Percentiles rank a stretch among this genome's conserved stretches.
Evolutionary conservation across 2,113 vertebrate species (phyloP).

Genomic region (Elanus axillaris): DNA sequence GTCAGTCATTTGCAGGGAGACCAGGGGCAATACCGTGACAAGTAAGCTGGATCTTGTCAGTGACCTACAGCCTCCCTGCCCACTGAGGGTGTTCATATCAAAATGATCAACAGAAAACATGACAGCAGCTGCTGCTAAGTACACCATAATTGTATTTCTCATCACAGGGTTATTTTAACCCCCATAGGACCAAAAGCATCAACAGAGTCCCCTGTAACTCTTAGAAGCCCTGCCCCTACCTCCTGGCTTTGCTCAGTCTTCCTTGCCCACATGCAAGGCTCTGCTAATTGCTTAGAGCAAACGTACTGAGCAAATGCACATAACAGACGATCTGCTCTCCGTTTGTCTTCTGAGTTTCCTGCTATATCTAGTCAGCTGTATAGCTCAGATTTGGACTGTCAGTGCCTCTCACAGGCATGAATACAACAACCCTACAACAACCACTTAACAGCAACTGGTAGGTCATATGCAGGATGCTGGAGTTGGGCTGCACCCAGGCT

Average conservation of each 20-base stretch:
- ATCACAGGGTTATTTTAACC: neutral
- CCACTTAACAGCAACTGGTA: neutral
- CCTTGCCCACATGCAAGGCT: neutral
- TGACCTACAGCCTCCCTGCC: neutral
- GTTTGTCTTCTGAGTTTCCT: neutral
- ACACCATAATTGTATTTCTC: neutral
- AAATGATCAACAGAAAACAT: neutral
- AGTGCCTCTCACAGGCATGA: neutral
- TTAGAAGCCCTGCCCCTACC: neutral
- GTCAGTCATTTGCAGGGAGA: neutral
- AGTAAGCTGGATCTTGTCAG: neutral
- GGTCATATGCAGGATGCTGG: rapidly evolving
- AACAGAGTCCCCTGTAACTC: neutral
- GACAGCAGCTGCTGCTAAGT: neutral
- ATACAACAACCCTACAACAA: neutral
- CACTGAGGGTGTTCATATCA: neutral
- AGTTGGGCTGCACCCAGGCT: neutral
- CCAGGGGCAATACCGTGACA: neutral
- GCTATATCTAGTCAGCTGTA: neutral
- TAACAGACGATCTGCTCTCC: neutral
- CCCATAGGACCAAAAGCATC: neutral
- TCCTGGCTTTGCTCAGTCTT: neutral
- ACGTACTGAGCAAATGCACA: neutral
- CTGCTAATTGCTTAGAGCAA: neutral
- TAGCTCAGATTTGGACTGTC: neutral